A percentile compares a stretch with the other conserved stretches of the same genome.
Conservation (phyloP, 2,888 invertebrate species). For the Limnephilus lunatus region DNA sequence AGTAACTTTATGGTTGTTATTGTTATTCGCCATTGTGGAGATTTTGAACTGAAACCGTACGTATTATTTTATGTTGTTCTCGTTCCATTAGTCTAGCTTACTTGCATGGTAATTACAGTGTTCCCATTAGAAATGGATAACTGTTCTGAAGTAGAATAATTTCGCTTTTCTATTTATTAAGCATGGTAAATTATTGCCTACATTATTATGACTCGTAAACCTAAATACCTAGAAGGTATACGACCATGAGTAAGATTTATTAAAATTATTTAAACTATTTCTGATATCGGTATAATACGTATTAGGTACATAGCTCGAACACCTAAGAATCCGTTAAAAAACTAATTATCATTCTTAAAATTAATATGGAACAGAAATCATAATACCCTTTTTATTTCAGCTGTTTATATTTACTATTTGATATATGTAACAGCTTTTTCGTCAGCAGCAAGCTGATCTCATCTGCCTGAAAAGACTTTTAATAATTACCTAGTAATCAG, state of each 20-base stretch:
- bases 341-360: background rate
- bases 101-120: slow-evolving; percentile 23
- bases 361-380: background rate
- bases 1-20: slow-evolving; percentile 19
- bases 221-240: background rate
- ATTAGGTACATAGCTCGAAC: too few relatives aligned
- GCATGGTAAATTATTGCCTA: background rate
- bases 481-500: background rate
- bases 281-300: too few relatives aligned
- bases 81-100: slow-evolving; percentile 32
- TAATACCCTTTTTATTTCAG: background rate
- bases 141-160: slow-evolving; percentile 21
- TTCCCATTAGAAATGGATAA: slow-evolving; percentile 33
- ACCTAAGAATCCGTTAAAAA: too few relatives aligned
- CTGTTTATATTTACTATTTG: background rate
- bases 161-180: slow-evolving; percentile 14
- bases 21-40: slow-evolving; percentile 23
- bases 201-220: background rate
- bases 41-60: slow-evolving; percentile 30
- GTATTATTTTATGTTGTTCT: slow-evolving; percentile 17
- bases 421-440: background rate
- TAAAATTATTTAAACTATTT: too few relatives aligned
- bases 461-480: background rate
- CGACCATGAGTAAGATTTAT: background rate
- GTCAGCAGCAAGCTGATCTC: background rate